Evolutionary conservation across 2,113 vertebrate species (phyloP).

Genomic region (Leucoraja erinaceus): DNA sequence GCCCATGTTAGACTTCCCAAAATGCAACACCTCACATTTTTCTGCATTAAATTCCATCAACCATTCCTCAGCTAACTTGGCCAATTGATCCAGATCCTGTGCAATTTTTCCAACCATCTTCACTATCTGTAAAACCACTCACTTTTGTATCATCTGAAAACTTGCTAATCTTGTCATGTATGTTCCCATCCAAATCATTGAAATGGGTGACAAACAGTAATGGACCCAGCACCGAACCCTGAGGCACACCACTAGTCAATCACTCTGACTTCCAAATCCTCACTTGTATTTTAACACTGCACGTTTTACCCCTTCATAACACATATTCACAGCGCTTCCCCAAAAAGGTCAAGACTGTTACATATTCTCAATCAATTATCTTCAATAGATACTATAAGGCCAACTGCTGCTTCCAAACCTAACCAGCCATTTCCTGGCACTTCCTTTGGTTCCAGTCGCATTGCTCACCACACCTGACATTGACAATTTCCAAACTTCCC

Average conservation of each 20-base stretch:
- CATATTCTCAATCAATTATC: not conserved
- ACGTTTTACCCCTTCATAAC: not conserved
- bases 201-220: too few species aligned
- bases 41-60: too few species aligned
- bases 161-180: too few species aligned
- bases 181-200: too few species aligned
- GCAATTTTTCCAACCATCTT: too few species aligned
- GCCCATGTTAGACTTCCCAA: too few species aligned
- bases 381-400: not conserved
- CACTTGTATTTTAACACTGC: not conserved
- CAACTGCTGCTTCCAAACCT: not conserved
- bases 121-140: too few species aligned
- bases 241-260: not conserved
- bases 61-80: too few species aligned
- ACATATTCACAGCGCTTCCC: not conserved
- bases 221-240: too few species aligned
- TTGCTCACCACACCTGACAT: not conserved
- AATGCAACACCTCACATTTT: too few species aligned
- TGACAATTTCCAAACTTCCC: not conserved
- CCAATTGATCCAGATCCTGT: too few species aligned
- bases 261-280: not conserved
- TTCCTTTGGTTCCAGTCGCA: not conserved
- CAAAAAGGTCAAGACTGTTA: not conserved
- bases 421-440: not conserved
- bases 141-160: too few species aligned